Conservation (phyloP, 2,888 invertebrate genomes). For the Torymus auratus region DNA sequence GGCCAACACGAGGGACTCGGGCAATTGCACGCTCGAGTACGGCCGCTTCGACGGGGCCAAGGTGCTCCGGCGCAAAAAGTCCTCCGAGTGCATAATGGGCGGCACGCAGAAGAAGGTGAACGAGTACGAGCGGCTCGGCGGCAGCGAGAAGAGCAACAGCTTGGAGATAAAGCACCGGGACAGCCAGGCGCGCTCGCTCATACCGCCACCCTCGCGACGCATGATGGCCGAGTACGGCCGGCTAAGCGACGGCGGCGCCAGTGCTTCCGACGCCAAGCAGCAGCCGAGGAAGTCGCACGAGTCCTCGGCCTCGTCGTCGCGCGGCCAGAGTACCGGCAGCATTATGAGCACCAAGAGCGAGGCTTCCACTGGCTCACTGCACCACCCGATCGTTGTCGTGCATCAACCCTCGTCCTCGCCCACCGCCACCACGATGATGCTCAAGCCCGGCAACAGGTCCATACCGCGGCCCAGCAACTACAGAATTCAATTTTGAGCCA, state of each 20-base stretch:
- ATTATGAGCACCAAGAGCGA: slow-evolving; percentile 77
- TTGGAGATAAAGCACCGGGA: slow-evolving; percentile 74
- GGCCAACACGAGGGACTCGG: slow-evolving; percentile 72
- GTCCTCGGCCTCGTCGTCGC: slow-evolving; percentile 58
- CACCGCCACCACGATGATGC: slow-evolving; percentile 76
- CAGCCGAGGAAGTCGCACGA: slow-evolving; percentile 51
- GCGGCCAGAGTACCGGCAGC: slow-evolving; percentile 74
- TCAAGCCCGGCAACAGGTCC: slow-evolving; percentile 73
- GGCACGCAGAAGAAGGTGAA: slow-evolving; percentile 65
- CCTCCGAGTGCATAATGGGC: slow-evolving; percentile 64
- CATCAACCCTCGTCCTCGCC: too few relatives aligned
- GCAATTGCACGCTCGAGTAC: slow-evolving; percentile 72
- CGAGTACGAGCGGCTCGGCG: slow-evolving; percentile 83
- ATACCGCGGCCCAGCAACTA: slow-evolving; percentile 83
- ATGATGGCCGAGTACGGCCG: slow-evolving; percentile 80
- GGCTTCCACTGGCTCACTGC: slow-evolving; percentile 79
- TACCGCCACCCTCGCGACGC: slow-evolving; percentile 79
- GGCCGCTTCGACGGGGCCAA: slow-evolving; percentile 69
- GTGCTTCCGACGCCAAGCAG: neutral
- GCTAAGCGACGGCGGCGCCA: slow-evolving; percentile 77
- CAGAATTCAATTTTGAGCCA: slow-evolving; percentile 83
- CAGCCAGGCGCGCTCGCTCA: slow-evolving; percentile 78
- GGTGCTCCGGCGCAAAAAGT: slow-evolving; percentile 70
- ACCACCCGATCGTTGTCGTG: slow-evolving; percentile 62
- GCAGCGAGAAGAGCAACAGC: slow-evolving; percentile 73